Conservation (phyloP, 2,888 invertebrate species). For the Cepaea hortensis region DNA sequence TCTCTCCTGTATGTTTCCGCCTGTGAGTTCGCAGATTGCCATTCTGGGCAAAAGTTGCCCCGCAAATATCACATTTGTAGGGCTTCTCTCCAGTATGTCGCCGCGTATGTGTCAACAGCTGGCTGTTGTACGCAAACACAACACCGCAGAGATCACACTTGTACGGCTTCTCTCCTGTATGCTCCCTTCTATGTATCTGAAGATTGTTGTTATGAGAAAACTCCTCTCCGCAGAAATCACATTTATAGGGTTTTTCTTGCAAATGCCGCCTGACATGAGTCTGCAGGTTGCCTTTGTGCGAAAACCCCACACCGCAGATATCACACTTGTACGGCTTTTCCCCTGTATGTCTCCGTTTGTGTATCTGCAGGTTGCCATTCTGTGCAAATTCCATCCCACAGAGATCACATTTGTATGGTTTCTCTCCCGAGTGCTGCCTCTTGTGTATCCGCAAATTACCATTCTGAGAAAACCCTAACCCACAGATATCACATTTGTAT, state of each 20-base stretch:
- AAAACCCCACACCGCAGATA: conserved; percentile 21
- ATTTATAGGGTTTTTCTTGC: conserved; percentile 14
- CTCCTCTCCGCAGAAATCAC: neutral
- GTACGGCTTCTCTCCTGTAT: conserved; percentile 47
- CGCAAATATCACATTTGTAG: conserved; percentile 16
- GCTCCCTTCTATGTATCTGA: conserved; percentile 44
- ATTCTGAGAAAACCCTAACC: conserved; percentile 36
- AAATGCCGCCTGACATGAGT: conserved; percentile 7
- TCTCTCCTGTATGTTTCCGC: conserved; percentile 38
- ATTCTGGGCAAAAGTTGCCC: conserved; percentile 3
- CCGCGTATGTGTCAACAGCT: conserved; percentile 22
- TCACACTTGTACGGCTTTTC: conserved; percentile 23
- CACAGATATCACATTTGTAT: conserved; percentile 47
- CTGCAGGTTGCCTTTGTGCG: conserved; percentile 37
- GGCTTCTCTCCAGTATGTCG: conserved; percentile 21
- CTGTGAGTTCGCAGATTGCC: conserved; percentile 17
- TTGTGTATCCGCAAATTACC: conserved; percentile 45
- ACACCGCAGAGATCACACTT: conserved; percentile 27
- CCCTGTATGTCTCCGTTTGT: conserved; percentile 13
- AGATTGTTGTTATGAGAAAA: conserved; percentile 22
- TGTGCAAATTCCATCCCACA: conserved; percentile 34
- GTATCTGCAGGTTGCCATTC: conserved; percentile 40
- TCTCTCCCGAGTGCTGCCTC: conserved; percentile 46
- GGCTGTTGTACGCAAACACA: conserved; percentile 14
- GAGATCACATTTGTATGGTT: conserved; percentile 42